These are phyloP conservation scores for Mactra quadrangularis DNA, from an alignment of 1,140 invertebrate species.

Conservation along the genomic window DNA sequence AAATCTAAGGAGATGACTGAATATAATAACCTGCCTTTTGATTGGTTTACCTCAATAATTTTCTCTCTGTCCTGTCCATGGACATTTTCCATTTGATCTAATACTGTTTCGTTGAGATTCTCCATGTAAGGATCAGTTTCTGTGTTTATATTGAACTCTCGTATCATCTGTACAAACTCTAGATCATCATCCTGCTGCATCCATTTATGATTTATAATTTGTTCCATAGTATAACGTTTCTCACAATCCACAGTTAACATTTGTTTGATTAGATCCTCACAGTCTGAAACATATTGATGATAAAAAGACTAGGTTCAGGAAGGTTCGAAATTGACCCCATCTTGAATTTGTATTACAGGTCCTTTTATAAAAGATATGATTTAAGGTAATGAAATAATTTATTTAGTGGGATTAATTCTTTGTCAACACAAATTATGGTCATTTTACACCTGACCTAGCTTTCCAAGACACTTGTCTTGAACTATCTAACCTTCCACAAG, in stretches of 20 bases:
- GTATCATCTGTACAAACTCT: conserved; percentile 77
- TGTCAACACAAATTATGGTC: too few relatives aligned
- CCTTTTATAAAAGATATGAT: too few relatives aligned
- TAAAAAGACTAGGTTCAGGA: too few relatives aligned
- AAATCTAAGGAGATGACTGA: too few relatives aligned
- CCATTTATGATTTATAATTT: conserved; percentile 95
- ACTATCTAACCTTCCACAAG: too few relatives aligned
- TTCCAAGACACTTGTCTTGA: too few relatives aligned
- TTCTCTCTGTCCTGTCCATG: conserved; percentile 93
- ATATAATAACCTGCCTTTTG: too few relatives aligned
- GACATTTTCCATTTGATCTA: conserved; percentile 93
- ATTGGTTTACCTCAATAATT: conserved; percentile 90
- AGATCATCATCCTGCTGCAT: conserved; percentile 86
- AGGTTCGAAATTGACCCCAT: too few relatives aligned
- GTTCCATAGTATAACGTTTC: conserved; percentile 91
- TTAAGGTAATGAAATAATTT: too few relatives aligned
- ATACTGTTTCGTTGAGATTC: conserved; percentile 91
- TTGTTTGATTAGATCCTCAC: conserved; percentile 95
- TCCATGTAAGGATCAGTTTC: conserved; percentile 67
- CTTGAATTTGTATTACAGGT: too few relatives aligned
- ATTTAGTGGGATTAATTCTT: too few relatives aligned
- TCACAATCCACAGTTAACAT: conserved; percentile 96
- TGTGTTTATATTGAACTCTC: conserved; percentile 49
- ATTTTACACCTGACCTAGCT: too few relatives aligned
- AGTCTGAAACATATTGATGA: conserved; percentile 87